These are phyloP conservation scores for Salarias fasciatus DNA, from an alignment of 2,797 vertebrate species.

Conservation along the genomic window DNA sequence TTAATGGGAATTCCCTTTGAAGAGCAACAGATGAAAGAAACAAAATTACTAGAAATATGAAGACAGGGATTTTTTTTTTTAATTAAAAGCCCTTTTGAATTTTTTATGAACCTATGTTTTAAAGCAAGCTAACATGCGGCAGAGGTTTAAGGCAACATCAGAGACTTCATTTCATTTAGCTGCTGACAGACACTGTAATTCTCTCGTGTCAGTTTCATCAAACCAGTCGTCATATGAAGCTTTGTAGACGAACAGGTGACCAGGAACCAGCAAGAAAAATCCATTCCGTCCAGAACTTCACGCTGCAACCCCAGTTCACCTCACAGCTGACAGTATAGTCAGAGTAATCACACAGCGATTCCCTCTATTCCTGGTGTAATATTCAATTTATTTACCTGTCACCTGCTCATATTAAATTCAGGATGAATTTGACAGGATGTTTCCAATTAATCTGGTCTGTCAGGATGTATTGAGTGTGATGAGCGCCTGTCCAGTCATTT, in stretches of 20 bases:
- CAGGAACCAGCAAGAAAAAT: slow-evolving; percentile 58
- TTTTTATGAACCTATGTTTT: slow-evolving; percentile 68
- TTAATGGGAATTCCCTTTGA: slow-evolving; percentile 9
- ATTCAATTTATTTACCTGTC: too few species aligned
- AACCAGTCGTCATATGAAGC: slow-evolving; percentile 53
- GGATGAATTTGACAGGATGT: too few species aligned
- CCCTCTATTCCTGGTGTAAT: slow-evolving; percentile 11
- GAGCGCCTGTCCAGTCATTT: too few species aligned
- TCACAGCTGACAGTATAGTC: too few species aligned
- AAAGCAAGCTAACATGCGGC: slow-evolving; percentile 43
- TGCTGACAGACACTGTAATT: slow-evolving; percentile 39
- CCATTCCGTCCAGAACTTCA: slow-evolving; percentile 55
- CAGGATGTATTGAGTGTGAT: too few species aligned
- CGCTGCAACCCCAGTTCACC: slow-evolving; percentile 28
- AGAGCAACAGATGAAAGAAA: slow-evolving; percentile 4
- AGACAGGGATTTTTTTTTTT: slow-evolving; percentile 46
- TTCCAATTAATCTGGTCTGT: too few species aligned
- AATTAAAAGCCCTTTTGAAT: slow-evolving; percentile 60
- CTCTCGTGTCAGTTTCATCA: slow-evolving; percentile 52
- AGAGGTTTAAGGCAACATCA: slow-evolving; percentile 40
- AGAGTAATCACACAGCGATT: slow-evolving; percentile 30
- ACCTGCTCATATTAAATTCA: too few species aligned
- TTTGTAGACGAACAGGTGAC: slow-evolving; percentile 54
- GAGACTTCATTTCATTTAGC: slow-evolving; percentile 26
- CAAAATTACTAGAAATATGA: slow-evolving; percentile 34